Evolutionary conservation across 1,140 invertebrate genomes (phyloP).

Genomic region (Drosophila bocqueti): DNA sequence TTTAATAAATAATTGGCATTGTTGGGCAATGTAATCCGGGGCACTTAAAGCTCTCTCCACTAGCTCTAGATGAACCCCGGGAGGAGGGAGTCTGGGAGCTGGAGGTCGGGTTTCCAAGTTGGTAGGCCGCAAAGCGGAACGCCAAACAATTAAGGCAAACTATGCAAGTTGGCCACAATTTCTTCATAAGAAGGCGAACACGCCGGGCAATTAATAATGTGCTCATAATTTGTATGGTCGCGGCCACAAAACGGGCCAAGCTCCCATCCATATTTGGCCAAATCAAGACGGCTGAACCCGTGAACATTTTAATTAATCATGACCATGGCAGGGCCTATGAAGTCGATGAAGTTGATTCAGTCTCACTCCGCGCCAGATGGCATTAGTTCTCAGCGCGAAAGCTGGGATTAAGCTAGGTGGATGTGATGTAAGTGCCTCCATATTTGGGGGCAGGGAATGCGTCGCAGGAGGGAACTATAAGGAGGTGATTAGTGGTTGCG

Average conservation of each 20-base stretch:
- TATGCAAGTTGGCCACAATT: constrained; percentile 74
- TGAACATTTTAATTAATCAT: constrained; percentile 81
- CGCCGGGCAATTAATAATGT: constrained; percentile 75
- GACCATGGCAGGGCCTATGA: constrained; percentile 31
- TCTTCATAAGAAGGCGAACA: constrained; percentile 69
- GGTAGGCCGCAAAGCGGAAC: constrained; percentile 64
- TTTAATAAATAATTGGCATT: constrained; percentile 83
- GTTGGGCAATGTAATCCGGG: constrained; percentile 65
- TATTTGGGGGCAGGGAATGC: constrained; percentile 42
- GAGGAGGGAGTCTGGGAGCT: not conserved
- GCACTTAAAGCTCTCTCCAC: constrained; percentile 42
- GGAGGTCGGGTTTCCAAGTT: constrained; percentile 4
- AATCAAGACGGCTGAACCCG: constrained; percentile 31
- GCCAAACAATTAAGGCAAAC: constrained; percentile 76
- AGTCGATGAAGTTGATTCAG: constrained; percentile 9
- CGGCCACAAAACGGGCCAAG: constrained; percentile 32
- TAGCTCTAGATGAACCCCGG: constrained; percentile 4
- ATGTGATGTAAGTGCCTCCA: constrained; percentile 29
- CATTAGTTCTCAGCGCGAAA: constrained; percentile 50
- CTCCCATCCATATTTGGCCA: constrained; percentile 59
- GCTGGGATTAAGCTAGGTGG: constrained; percentile 44
- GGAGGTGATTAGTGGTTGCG: constrained; percentile 35
- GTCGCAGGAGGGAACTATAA: not conserved
- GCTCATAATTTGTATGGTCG: constrained; percentile 80
- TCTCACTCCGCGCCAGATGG: constrained; percentile 44